Conservation (phyloP, 2,797 vertebrate species). For the Gobionotothen gibberifrons region DNA sequence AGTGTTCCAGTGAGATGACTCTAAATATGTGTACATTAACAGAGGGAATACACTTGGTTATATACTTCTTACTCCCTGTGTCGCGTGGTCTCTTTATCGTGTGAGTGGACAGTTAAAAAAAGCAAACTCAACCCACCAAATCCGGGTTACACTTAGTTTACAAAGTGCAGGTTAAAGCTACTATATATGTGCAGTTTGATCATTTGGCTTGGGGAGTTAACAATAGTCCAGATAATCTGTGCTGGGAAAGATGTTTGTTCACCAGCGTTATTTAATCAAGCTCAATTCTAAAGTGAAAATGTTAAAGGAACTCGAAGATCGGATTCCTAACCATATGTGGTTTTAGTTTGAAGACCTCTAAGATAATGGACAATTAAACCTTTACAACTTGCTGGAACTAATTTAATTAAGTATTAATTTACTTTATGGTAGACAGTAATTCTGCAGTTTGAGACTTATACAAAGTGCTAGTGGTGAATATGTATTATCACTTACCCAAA, state of each 20-base stretch:
- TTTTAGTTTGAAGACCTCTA: not conserved
- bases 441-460: too few species aligned
- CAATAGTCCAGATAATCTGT: too few species aligned
- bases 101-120: not conserved
- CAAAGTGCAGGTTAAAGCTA: too few species aligned
- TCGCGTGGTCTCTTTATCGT: slow-evolving; percentile 72
- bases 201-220: too few species aligned
- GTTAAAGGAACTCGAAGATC: not conserved
- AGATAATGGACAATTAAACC: too few species aligned
- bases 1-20: slow-evolving; percentile 91
- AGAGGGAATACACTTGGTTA: slow-evolving; percentile 92
- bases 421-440: too few species aligned
- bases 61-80: slow-evolving; percentile 87
- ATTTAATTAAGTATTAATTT: too few species aligned
- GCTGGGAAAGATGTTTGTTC: too few species aligned
- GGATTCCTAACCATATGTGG: not conserved
- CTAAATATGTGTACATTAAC: slow-evolving; percentile 91
- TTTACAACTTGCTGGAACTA: too few species aligned
- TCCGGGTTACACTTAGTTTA: not conserved
- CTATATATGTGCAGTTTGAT: too few species aligned
- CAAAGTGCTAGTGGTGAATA: too few species aligned
- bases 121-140: not conserved
- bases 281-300: not conserved
- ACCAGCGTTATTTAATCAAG: too few species aligned
- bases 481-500: not conserved